These are phyloP conservation scores for Martes flavigula DNA, from an alignment of 2,797 vertebrate genomes.

Conservation along the genomic window DNA sequence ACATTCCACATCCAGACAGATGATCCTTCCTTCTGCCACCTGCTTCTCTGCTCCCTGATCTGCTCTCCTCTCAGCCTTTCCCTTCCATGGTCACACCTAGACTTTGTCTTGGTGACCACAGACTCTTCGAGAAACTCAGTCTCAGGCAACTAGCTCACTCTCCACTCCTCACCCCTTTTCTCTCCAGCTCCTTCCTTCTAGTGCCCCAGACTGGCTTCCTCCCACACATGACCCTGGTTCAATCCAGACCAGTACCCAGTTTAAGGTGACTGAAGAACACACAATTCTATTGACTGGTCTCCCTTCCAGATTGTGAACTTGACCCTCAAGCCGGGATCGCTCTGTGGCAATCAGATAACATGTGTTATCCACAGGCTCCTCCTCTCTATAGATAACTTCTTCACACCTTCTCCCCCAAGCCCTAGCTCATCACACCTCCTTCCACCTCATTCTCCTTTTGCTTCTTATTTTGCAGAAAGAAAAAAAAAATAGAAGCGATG, in stretches of 20 bases:
- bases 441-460: background rate
- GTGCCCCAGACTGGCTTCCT: background rate
- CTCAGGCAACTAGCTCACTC: background rate
- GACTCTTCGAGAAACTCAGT: background rate
- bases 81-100: background rate
- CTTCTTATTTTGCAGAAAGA: background rate
- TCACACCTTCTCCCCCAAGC: background rate
- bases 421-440: background rate
- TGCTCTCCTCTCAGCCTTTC: background rate
- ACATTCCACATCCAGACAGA: background rate
- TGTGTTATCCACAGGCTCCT: background rate
- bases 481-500: background rate
- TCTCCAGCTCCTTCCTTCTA: background rate
- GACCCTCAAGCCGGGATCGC: background rate
- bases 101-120: background rate
- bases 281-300: background rate
- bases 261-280: background rate
- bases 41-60: background rate
- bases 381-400: background rate
- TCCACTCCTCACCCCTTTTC: background rate
- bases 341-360: background rate
- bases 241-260: background rate
- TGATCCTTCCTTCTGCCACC: background rate
- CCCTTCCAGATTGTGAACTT: background rate
- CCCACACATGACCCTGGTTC: background rate